Base-by-base conservation (phyloP, 2,888 invertebrate genomes). In the Drosophila fulvimacula region DNA sequence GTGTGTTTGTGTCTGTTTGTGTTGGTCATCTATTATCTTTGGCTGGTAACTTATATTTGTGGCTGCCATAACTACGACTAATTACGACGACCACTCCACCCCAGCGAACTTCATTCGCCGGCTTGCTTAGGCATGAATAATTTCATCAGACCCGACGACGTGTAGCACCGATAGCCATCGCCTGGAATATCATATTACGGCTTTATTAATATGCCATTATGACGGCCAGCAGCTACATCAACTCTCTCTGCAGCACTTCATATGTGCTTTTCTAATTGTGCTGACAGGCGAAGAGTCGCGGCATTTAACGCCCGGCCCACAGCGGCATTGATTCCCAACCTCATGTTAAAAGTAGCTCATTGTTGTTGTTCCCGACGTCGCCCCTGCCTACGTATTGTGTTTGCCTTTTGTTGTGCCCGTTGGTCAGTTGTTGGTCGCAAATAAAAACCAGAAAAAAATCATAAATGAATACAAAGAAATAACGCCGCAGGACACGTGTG, bases 191-290 rank as follows among this genome's bases (percentile, higher is more conserved):
- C 90, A 73, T 77, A 89, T 85, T 85, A 82, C 90, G 51, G 73
- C 73, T 88, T 79, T 85, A 85, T 89, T 89, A 85, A 88, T 88
- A 88, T 72, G 65, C 83, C 80, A 85, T 89, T 88, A 89, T 82
- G 67, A 53, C 44, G 56, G 42, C 32, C 48, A 30, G 30, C 48
- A 48, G 48, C 19, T 41, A 11, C 49, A 32, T 34, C 59, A 56
- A 24, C 61, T 36, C 59, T 36, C 59, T 39, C 38, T 30, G 51
- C 51, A 62, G 30, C 61, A 53, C 59, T 59, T 73, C 78, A 68
- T 55, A 67, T 81, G 74, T 80, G 89, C 83, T 71, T 73, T 86
- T 69, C 69, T 77, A 74, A 83, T 89, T 77, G 88, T 66, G 89
- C 44, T 84, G 82, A 89, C 82, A 89, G 72, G 81, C 84, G 44